Percentiles rank a stretch among this genome's conserved stretches.
phyloP scores from a whole-genome alignment of 2,113 vertebrate genomes.

The Toxotes jaculatrix region DNA sequence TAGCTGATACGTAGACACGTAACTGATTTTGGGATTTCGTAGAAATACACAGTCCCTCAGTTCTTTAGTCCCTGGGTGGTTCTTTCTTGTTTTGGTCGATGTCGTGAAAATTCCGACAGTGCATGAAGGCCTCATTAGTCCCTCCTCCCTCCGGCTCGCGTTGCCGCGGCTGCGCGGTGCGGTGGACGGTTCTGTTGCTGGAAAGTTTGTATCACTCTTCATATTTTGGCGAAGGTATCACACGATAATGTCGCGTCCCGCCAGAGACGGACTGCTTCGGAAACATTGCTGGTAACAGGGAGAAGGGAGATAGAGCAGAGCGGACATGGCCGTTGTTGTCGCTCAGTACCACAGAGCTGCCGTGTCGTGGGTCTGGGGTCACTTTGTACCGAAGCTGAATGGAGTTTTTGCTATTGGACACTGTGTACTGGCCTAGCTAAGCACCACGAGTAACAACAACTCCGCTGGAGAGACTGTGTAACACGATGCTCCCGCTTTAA shows the following conservation, averaged over 20 bases:
- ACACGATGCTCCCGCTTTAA: slow-evolving; percentile 44
- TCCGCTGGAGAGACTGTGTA: slow-evolving; percentile 5
- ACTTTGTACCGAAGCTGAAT: slow-evolving; percentile 55
- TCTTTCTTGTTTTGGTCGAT: rapidly evolving
- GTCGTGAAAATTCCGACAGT: not conserved
- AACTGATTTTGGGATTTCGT: not conserved
- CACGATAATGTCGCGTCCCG: slow-evolving; percentile 17
- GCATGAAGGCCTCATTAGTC: slow-evolving; percentile 35
- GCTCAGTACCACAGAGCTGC: slow-evolving; percentile 27
- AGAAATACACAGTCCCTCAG: not conserved
- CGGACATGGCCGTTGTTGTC: slow-evolving; percentile 53
- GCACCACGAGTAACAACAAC: not conserved
- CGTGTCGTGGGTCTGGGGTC: slow-evolving; percentile 53
- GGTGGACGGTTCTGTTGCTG: slow-evolving; percentile 37
- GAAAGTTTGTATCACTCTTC: slow-evolving; percentile 75
- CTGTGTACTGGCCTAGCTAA: slow-evolving; percentile 55
- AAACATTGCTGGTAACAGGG: not conserved
- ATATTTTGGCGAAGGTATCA: slow-evolving; percentile 6
- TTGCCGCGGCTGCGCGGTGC: slow-evolving; percentile 59
- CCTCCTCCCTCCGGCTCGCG: slow-evolving; percentile 31
- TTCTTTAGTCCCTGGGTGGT: not conserved
- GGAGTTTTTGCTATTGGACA: slow-evolving; percentile 65
- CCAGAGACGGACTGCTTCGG: not conserved
- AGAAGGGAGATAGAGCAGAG: not conserved
- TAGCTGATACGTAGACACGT: rapidly evolving